A percentile compares a stretch with the other conserved stretches of the same genome.
phyloP scores from a whole-genome alignment of 2,888 invertebrate genomes.

The Calameuta idolon region DNA sequence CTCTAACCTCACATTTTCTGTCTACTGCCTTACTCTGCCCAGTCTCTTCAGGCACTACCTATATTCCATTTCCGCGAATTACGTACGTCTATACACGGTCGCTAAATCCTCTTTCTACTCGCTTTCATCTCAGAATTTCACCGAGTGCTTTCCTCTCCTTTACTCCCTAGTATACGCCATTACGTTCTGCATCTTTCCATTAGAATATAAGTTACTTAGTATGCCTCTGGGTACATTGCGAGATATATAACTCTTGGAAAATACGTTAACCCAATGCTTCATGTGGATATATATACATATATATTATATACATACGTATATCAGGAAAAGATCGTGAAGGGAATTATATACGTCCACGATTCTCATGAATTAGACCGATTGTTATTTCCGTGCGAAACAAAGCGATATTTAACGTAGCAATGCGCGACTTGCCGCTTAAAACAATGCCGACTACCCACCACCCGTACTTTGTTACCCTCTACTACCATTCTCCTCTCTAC shows the following conservation, averaged over 20 bases:
- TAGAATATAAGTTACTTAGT: background rate
- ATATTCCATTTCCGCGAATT: background rate
- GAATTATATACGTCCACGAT: background rate
- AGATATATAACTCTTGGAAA: background rate
- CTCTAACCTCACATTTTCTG: background rate
- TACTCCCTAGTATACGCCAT: background rate
- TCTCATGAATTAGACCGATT: conserved; percentile 13
- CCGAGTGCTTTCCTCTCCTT: background rate
- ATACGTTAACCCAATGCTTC: background rate
- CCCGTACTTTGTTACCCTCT: background rate
- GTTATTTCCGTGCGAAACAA: conserved; percentile 30
- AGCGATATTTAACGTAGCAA: conserved; percentile 32
- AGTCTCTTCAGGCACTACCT: background rate
- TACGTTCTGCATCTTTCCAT: background rate
- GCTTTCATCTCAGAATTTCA: background rate
- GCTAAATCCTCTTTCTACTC: background rate
- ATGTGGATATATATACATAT: background rate
- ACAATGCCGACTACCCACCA: conserved; percentile 35
- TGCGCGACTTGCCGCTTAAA: conserved; percentile 34
- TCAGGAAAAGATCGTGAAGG: background rate
- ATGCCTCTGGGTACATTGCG: background rate
- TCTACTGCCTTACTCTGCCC: background rate
- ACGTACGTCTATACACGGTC: background rate
- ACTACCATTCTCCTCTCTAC: background rate
- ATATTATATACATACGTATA: background rate